These are phyloP conservation scores for Poicephalus meyeri DNA, from an alignment of 2,113 vertebrate species.

Conservation along the genomic window DNA sequence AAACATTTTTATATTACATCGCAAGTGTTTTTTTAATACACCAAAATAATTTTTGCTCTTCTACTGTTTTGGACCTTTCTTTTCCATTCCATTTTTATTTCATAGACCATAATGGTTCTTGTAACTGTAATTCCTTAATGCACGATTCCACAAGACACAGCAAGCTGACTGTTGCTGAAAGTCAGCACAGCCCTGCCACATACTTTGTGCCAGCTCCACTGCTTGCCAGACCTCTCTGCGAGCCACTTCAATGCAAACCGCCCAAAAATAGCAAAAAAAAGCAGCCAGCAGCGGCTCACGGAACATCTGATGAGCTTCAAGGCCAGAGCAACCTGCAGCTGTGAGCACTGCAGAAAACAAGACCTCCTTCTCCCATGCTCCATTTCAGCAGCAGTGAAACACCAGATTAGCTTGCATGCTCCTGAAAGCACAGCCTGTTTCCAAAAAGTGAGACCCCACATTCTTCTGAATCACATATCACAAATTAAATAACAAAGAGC, in stretches of 20 bases:
- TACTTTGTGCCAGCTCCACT: neutral
- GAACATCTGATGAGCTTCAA: conserved; percentile 21
- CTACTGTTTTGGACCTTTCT: neutral
- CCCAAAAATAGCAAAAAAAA: neutral
- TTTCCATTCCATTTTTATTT: neutral
- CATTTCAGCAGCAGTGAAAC: neutral
- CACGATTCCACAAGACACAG: neutral
- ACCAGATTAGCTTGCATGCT: neutral
- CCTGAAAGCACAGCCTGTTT: neutral
- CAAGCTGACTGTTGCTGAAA: neutral
- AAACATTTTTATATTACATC: neutral
- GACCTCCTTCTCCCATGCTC: neutral
- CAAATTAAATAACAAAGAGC: neutral
- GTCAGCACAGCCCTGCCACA: neutral
- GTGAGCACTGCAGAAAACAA: neutral
- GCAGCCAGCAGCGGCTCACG: neutral
- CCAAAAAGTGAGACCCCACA: neutral
- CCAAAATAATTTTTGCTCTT: neutral
- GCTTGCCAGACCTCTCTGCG: neutral
- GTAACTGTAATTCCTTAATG: neutral
- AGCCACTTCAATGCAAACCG: conserved; percentile 12
- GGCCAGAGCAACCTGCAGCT: neutral
- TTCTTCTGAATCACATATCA: neutral
- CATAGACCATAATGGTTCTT: neutral
- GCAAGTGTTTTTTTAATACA: neutral